phyloP scores from a whole-genome alignment of 2,797 vertebrate species.

The Sebastolobus altivelis region DNA sequence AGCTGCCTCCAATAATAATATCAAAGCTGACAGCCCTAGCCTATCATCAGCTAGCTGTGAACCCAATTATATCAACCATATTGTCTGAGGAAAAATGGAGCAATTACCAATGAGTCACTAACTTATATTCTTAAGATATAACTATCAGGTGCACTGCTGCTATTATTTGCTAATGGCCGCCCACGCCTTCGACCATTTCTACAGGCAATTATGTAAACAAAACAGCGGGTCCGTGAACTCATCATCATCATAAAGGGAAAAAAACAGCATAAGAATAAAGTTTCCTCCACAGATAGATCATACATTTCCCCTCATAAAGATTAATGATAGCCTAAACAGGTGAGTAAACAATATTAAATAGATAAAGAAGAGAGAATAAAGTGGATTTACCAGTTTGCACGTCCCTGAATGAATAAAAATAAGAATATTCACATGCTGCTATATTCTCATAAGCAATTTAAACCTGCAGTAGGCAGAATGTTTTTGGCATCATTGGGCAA shows the following conservation, averaged over 20 bases:
- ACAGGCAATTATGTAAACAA: constrained; percentile 42
- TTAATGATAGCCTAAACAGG: background rate
- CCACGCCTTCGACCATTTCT: constrained; percentile 29
- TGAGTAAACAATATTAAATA: background rate
- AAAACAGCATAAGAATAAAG: background rate
- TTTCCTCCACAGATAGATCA: background rate
- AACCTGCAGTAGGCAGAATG: no score
- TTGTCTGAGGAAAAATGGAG: constrained; percentile 31
- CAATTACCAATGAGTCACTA: constrained; percentile 26
- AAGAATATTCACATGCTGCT: background rate
- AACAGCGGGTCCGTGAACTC: constrained; percentile 15
- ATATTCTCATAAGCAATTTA: background rate
- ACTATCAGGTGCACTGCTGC: constrained; percentile 21
- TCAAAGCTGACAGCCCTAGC: constrained; percentile 11
- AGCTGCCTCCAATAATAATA: constrained; percentile 9
- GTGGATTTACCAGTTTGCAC: background rate
- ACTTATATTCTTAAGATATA: constrained; percentile 23
- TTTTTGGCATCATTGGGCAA: no score
- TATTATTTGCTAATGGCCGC: constrained; percentile 46
- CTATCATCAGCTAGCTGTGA: constrained; percentile 4
- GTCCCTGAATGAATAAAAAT: background rate
- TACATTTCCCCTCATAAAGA: background rate
- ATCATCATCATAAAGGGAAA: background rate
- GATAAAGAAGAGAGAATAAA: background rate
- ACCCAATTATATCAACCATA: constrained; percentile 19